These are phyloP conservation scores for Saccopteryx bilineata DNA, from an alignment of 2,113 vertebrate genomes.

Conservation along the genomic window DNA sequence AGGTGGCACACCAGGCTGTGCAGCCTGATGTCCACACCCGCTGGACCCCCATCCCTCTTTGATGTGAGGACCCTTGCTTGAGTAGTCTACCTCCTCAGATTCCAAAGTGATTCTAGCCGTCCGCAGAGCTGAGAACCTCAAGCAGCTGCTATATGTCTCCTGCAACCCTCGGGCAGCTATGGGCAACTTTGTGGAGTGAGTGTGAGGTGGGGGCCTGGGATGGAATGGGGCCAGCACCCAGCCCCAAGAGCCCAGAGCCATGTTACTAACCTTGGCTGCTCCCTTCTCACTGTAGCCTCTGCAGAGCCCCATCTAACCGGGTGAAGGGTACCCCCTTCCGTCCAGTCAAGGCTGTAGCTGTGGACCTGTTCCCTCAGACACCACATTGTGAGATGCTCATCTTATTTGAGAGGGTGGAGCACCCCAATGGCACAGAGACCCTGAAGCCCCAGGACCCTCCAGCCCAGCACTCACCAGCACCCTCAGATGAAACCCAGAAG, in stretches of 20 bases:
- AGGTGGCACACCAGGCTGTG: neutral
- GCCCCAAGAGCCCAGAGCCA: neutral
- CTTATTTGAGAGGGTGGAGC: conserved; percentile 93
- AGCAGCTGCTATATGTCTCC: conserved; percentile 95
- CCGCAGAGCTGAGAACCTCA: conserved; percentile 94
- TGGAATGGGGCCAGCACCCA: neutral
- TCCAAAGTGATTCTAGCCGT: conserved; percentile 97
- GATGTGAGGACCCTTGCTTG: fast-evolving
- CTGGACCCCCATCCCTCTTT: too few species aligned
- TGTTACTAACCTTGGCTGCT: neutral
- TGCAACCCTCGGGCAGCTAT: conserved; percentile 98
- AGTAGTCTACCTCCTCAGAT: conserved; percentile 87
- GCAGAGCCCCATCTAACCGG: conserved; percentile 96
- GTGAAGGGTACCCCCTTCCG: conserved; percentile 94
- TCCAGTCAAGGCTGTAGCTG: conserved; percentile 92
- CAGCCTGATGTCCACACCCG: neutral
- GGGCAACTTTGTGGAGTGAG: conserved; percentile 98
- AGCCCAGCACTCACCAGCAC: neutral
- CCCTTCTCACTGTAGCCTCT: conserved; percentile 86
- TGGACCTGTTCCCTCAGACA: conserved; percentile 98
- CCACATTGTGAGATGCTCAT: conserved; percentile 95
- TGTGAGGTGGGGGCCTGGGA: conserved; percentile 40
- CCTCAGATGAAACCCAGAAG: neutral
- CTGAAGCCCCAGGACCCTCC: neutral
- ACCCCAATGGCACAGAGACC: conserved; percentile 47